These are phyloP conservation scores for Eulimnadia texana DNA, from an alignment of 1,140 invertebrate genomes.

Conservation along the genomic window DNA sequence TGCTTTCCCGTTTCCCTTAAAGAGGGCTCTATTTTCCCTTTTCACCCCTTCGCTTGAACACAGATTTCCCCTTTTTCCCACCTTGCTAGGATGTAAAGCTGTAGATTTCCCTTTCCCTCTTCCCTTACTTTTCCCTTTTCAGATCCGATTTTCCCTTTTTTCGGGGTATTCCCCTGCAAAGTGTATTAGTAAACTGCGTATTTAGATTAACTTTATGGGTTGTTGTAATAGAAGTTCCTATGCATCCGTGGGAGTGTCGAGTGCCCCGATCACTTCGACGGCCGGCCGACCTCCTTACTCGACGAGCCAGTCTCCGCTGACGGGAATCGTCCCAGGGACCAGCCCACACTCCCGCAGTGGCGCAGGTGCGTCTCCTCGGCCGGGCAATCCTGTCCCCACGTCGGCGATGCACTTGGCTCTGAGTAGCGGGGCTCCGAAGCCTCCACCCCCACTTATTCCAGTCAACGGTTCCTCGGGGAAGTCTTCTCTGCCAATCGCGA, in stretches of 20 bases:
- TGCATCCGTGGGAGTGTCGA: neutral
- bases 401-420: neutral
- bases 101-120: too few relatives aligned
- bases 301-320: conserved; percentile 13
- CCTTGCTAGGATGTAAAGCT: too few relatives aligned
- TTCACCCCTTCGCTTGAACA: neutral
- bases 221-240: neutral
- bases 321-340: conserved; percentile 10
- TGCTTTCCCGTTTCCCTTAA: too few relatives aligned
- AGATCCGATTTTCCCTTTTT: too few relatives aligned
- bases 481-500: neutral
- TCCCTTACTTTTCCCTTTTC: too few relatives aligned
- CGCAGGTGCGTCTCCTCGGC: conserved; percentile 17
- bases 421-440: conserved; percentile 32
- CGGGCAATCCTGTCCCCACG: conserved; percentile 17
- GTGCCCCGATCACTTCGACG: neutral
- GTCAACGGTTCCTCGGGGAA: conserved; percentile 24
- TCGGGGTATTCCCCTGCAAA: too few relatives aligned
- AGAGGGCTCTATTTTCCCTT: neutral
- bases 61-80: too few relatives aligned
- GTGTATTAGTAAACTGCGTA: too few relatives aligned
- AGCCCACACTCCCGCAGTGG: conserved; percentile 10
- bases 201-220: neutral
- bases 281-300: conserved; percentile 4
- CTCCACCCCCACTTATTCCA: conserved; percentile 40